A percentile compares a stretch with the other conserved stretches of the same genome.
Conservation (phyloP, 2,888 invertebrate species). For the Tenthredo scrophulariae region DNA sequence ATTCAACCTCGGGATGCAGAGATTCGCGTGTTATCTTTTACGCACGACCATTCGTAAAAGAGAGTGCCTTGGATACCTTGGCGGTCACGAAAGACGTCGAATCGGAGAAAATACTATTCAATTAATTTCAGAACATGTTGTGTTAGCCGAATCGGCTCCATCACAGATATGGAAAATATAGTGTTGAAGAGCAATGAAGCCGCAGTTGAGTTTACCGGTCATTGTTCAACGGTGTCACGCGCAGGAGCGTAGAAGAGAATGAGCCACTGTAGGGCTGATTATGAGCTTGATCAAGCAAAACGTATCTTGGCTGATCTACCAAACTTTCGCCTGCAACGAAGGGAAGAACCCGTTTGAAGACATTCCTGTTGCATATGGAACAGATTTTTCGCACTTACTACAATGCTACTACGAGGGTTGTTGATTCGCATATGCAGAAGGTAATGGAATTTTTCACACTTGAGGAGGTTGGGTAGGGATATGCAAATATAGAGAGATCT, state of each 20-base stretch:
- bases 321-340: background rate
- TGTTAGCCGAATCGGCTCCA: no score
- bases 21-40: background rate
- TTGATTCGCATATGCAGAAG: background rate
- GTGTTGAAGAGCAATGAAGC: background rate
- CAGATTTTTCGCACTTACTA: no score
- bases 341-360: background rate
- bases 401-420: background rate
- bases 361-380: background rate
- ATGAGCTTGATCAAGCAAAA: background rate
- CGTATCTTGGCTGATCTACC: background rate
- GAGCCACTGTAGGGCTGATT: no score
- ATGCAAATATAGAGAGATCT: no score
- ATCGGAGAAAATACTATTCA: background rate
- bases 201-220: no score
- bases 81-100: no score
- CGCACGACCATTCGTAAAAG: background rate
- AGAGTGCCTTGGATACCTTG: background rate
- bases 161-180: no score
- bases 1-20: background rate
- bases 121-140: background rate
- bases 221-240: no score
- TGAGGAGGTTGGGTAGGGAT: no score
- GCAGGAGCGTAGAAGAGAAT: no score
- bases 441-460: background rate